phyloP scores from a whole-genome alignment of 2,888 invertebrate genomes.

The Terebella lapidaria region DNA sequence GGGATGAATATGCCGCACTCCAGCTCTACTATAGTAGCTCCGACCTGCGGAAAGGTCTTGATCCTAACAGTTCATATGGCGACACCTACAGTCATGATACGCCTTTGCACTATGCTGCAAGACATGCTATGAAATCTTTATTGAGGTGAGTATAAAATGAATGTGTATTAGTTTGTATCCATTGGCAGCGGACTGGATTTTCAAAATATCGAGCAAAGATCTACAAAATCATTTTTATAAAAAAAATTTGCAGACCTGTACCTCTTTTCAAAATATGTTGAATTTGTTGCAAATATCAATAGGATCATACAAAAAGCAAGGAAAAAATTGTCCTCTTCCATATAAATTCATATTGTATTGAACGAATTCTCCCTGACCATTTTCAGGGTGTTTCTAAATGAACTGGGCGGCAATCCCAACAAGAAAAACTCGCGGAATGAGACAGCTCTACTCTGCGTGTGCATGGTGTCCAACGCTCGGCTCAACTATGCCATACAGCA shows the following conservation, averaged over 20 bases:
- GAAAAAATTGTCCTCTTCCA: too few relatives aligned
- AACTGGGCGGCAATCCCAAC: conserved; percentile 66
- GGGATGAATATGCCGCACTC: conserved; percentile 68
- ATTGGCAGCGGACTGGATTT: too few relatives aligned
- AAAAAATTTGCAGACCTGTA: too few relatives aligned
- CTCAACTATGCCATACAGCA: conserved; percentile 29
- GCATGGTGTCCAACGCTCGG: conserved; percentile 41
- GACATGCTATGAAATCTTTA: conserved; percentile 65
- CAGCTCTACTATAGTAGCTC: conserved; percentile 63
- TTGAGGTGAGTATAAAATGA: conserved; percentile 52
- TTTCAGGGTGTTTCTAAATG: conserved; percentile 62
- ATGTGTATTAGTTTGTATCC: neutral
- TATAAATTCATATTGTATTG: too few relatives aligned
- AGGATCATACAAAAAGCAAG: neutral
- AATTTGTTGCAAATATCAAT: neutral
- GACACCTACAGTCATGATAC: conserved; percentile 66
- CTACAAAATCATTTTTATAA: too few relatives aligned
- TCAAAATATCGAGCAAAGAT: too few relatives aligned
- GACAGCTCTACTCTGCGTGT: conserved; percentile 63
- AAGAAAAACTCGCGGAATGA: conserved; percentile 64
- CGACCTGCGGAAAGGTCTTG: conserved; percentile 63
- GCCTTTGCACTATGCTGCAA: conserved; percentile 64
- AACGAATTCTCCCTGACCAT: neutral
- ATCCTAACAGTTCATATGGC: conserved; percentile 66
- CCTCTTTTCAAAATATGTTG: neutral